These are phyloP conservation scores for Eristalis intricaria DNA, from an alignment of 2,888 invertebrate species.

Conservation along the genomic window DNA sequence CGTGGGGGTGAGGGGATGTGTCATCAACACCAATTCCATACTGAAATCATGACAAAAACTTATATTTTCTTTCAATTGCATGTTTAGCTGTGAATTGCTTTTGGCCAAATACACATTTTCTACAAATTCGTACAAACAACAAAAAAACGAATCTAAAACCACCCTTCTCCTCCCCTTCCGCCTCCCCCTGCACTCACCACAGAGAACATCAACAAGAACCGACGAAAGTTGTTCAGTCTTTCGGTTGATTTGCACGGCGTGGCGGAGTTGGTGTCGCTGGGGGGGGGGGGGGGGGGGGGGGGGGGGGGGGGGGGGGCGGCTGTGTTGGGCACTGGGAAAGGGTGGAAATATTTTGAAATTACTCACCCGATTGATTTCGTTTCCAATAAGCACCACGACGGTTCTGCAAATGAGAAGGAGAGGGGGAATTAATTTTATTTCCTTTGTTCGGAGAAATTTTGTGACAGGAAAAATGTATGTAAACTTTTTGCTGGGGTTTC, in stretches of 20 bases:
- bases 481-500: no score
- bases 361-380: neutral
- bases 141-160: no score
- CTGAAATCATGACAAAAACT: constrained; percentile 21
- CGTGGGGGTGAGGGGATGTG: constrained; percentile 10
- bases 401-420: neutral
- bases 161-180: no score
- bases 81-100: constrained; percentile 56
- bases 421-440: neutral
- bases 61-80: constrained; percentile 65
- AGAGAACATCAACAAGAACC: neutral
- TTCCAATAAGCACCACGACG: neutral
- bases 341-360: neutral
- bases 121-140: neutral
- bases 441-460: neutral
- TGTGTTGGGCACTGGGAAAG: neutral
- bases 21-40: constrained; percentile 1
- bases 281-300: neutral
- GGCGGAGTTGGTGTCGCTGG: neutral
- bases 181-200: no score
- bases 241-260: neutral
- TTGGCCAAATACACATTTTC: neutral
- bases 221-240: neutral
- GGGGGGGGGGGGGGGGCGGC: no score
- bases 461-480: no score